Evolutionary conservation across 2,113 vertebrate genomes (phyloP), one percentile per base, ranked within the genome.

Genomic region (Phrynosoma platyrhinos): DNA sequence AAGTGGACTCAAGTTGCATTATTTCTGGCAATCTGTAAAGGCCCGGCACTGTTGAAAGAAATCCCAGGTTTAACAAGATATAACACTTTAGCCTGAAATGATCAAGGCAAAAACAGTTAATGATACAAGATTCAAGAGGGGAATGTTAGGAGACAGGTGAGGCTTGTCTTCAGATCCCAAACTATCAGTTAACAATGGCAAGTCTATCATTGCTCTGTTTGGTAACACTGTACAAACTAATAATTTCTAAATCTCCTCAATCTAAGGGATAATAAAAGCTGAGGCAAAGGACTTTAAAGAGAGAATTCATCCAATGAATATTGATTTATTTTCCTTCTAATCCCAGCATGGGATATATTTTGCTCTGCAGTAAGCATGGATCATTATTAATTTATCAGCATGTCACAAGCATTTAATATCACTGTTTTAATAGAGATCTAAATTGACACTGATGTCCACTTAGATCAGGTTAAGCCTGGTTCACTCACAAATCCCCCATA

Each of bases 351-450:
- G 82, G 23, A 62, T 78, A 78, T 21, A 27, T 85, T 88, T 90
- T 62, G 18, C 84, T 71, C 40, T 55, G 25, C 47, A 69, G 64
- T 68, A 86, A 69, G 47, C 62, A 52, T n/a, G 79, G 32, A 71
- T 8, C 55, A 82, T 86, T 82, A 76, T 69, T 83, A 75, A 85
- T 85, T 86, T 76, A 77, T 69, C 72, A 36, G 23, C 32, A 21
- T 68, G 53, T 16, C 7, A 76, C 47, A 55, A 20, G 20, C 58
- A 42, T 76, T 76, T 69, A 23, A 58, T 77, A 89, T 71, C 64
- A 53, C n/a, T 77, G 14, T 21, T 76, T 30, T 69, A 82, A 25
- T 32, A 55, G n/a, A 81, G 47, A 72, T 80, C 87, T 69, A 83
- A 88, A 77, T 32, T 68, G 55, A 55, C 42, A 42, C 77, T 32